Base-by-base conservation (phyloP, 2,888 invertebrate genomes). In the Volucella bombylans region DNA sequence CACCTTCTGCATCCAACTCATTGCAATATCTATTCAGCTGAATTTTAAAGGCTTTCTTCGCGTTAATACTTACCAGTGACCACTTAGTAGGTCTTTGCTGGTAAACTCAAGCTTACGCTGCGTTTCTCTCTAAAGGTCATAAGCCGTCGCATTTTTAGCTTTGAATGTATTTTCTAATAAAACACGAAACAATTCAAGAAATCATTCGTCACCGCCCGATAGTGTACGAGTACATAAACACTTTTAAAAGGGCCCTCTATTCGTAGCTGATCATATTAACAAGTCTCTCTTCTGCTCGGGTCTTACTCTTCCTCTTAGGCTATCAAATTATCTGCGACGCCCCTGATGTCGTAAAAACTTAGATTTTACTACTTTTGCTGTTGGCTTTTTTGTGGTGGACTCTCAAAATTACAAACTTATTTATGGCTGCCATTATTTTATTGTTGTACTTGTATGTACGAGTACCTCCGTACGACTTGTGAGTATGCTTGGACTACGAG, bases 341-440 rank as follows among this genome's bases (percentile, higher is more conserved):
- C 64, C 47, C 76, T 47, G 54, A 74, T 67, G 76, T 85, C 85
- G 81, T 85, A 77, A 85, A 85, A 85, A 68, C 62, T 85, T 85
- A 85, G 85, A 85, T 81, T 85, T 85, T 68, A 85, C 76, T 85
- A 68, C 72, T 38, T 72, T 6, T 31, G 31, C 31, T 77, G 62
- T 68, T 81, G 76, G 76, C 72, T 77, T 18, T 62, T 31, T 31
- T 31, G 31, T 31, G 6, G 76, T 85, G 81, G 85, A 85, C 85
- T 81, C 65, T 81, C 68, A 81, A 85, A 85, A 81, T 81, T 85
- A 85, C 85, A 77, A 78, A 82, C 64, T 65, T 86, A 86, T 86
- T 86, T 86, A 86, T 86, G 73, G 82, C 86, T 82, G 82, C 77
- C 82, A 86, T 86, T 86, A 86, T 78, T 86, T 86, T 86, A 86